Evolutionary conservation across 2,797 vertebrate species (phyloP).

Genomic region (Microctenopoma steveboyesi): DNA sequence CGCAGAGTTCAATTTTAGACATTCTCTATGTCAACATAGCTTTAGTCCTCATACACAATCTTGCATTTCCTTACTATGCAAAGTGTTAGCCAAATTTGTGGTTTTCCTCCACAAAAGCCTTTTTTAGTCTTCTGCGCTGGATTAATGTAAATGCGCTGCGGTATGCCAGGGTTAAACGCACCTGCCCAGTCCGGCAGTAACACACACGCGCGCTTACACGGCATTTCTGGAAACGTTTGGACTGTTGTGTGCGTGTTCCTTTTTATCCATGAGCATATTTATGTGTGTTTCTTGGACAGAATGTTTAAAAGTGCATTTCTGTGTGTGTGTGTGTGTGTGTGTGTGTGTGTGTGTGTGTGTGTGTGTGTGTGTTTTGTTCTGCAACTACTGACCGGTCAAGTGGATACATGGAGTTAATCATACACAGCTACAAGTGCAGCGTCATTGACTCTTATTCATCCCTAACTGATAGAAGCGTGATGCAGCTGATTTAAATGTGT

Average conservation of each 20-base stretch:
- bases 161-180: slow-evolving; percentile 12
- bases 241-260: neutral
- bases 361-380: neutral
- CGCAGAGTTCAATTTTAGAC: neutral
- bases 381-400: neutral
- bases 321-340: too few relatives aligned
- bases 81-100: slow-evolving; percentile 55
- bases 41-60: neutral
- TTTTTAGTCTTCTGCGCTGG: slow-evolving; percentile 8
- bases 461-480: neutral
- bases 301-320: neutral
- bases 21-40: too few relatives aligned
- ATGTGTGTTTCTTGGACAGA: slow-evolving; percentile 2
- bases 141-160: slow-evolving; percentile 53
- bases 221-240: neutral
- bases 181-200: slow-evolving; percentile 5
- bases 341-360: too few relatives aligned
- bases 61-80: slow-evolving; percentile 64
- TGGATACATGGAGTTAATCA: neutral
- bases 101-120: slow-evolving; percentile 41
- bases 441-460: neutral
- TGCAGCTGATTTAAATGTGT: neutral
- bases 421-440: neutral
- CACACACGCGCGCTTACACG: neutral
- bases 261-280: slow-evolving; percentile 11